Evolutionary conservation across 64 coral and sea anemone species (phyloP), one percentile per base, ranked within the genome.

Genomic region (Montipora foliosa): DNA sequence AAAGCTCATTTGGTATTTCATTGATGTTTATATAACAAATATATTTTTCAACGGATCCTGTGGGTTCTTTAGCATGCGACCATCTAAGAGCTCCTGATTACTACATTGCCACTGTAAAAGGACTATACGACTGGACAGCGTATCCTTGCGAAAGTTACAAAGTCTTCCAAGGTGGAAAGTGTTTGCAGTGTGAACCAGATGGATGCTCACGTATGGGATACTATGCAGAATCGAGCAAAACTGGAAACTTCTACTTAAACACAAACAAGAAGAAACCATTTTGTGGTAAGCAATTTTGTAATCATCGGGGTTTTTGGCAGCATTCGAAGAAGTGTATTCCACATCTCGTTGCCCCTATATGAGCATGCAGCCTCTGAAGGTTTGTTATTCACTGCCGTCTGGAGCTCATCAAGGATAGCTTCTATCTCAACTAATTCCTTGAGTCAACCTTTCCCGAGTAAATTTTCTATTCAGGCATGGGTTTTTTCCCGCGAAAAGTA

Each of bases 131-230:
- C 61, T 93, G 91, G 91, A 86, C 7, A 67, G 84, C 72, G 53
- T 93, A 79, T 59, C 83, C 81, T 17, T 93, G 91, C 22, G 12
- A 7, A 20, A 67, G 13, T 19, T 67, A 87, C 22, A 5, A 47
- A 5, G 71, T 66, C 37, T 93, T 93, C 68, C 51, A 93, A 7
- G 14, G 49, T 6, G 74, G 82, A 57, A 74, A 15, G 70, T 93
- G 83, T 48, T 19, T 57, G 1, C 14, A 29, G 2, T 93, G 91
- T 69, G 44, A 78, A 47, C 52, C 52, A 10, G 37, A 20, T 0
- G 83, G 21, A 60, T 93, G 91, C 47, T 74, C 91, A 16, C n/a
- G 7, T 44, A 68, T 93, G 67, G 91, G 91, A 2, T 92, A 87
- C 57, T 11, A 62, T 68, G 83, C 91, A 15, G 83, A 87, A n/a